These are phyloP conservation scores for Luidia sarsii DNA, from an alignment of 53 echinoderm and acorn worm species.

Conservation along the genomic window DNA sequence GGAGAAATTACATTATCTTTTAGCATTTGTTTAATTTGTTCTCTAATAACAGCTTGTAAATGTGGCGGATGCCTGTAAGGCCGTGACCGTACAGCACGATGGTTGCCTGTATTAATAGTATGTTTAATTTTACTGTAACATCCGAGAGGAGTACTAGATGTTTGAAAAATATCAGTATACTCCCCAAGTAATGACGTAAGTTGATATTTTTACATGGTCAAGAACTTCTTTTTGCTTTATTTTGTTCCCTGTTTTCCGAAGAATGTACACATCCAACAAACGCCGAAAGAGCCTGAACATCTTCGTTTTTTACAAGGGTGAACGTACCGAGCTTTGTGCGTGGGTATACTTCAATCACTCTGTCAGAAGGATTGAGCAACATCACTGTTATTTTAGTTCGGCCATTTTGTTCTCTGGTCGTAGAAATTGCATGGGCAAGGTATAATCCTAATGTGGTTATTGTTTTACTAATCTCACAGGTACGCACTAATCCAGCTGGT, in stretches of 20 bases:
- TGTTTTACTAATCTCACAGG: neutral
- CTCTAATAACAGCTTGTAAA: neutral
- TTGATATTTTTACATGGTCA: constrained; percentile 9
- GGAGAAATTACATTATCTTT: constrained; percentile 11
- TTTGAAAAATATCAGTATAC: neutral
- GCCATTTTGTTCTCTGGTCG: neutral
- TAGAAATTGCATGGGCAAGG: neutral
- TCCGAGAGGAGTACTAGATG: neutral
- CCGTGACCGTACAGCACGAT: neutral
- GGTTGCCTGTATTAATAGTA: constrained; percentile 3
- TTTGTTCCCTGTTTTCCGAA: neutral
- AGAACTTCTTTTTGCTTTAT: neutral
- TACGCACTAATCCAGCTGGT: neutral
- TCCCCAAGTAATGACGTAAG: neutral
- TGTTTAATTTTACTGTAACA: neutral
- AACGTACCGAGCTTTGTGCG: constrained; percentile 16
- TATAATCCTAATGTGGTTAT: constrained; percentile 8
- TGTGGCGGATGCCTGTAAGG: constrained; percentile 18
- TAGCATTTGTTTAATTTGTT: constrained; percentile 14
- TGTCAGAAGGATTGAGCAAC: neutral
- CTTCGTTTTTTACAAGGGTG: neutral
- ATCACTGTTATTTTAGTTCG: neutral
- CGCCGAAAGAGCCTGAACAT: neutral
- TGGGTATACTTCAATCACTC: neutral
- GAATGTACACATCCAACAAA: neutral